Percentiles rank a stretch among this genome's conserved stretches.
phyloP scores from a whole-genome alignment of 2,113 vertebrate species.

The Protobothrops mucrosquamatus region DNA sequence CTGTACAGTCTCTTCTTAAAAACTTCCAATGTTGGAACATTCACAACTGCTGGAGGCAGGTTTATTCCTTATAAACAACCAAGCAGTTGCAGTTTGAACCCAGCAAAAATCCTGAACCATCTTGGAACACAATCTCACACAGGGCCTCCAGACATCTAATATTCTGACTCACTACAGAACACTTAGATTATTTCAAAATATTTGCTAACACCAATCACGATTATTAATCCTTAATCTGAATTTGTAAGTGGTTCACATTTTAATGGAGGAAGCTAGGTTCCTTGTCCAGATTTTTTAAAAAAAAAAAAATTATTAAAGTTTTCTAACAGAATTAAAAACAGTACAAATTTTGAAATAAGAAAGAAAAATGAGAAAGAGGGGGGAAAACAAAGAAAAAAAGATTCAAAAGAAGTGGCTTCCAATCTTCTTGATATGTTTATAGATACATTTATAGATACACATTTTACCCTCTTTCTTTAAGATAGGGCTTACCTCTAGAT shows the following conservation, averaged over 20 bases:
- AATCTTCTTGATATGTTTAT: background rate
- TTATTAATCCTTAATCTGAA: background rate
- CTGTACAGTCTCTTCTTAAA: background rate
- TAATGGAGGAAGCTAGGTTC: background rate
- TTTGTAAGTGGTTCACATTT: background rate
- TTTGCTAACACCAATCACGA: background rate
- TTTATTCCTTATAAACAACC: background rate
- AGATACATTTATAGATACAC: background rate
- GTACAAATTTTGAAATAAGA: background rate
- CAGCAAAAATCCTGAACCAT: background rate
- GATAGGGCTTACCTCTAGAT: background rate
- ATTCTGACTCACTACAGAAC: background rate
- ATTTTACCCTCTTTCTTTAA: background rate
- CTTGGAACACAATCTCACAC: background rate
- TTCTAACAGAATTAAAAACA: background rate
- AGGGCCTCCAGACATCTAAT: background rate
- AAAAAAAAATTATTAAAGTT: background rate
- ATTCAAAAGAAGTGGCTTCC: background rate
- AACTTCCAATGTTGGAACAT: background rate
- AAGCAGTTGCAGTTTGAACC: background rate
- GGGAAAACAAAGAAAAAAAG: background rate
- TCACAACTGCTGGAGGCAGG: background rate
- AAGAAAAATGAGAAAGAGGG: background rate
- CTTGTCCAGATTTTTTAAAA: background rate
- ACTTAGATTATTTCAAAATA: background rate